phyloP scores from a whole-genome alignment of 2,888 invertebrate species.

The Invenusta paracnida region DNA sequence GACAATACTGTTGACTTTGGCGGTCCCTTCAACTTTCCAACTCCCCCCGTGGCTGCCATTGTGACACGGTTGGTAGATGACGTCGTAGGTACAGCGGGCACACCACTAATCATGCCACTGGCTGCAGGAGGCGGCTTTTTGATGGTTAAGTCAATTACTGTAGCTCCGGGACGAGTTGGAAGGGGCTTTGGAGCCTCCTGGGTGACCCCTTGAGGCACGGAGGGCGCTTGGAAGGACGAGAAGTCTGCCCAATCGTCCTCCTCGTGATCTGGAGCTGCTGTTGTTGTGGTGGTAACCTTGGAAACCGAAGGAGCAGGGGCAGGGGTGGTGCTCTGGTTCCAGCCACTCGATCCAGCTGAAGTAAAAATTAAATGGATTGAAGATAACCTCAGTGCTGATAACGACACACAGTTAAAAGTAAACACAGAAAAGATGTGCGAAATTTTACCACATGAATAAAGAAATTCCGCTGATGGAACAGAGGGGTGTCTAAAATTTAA shows the following conservation, averaged over 20 bases:
- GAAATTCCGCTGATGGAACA: no score
- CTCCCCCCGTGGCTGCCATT: neutral
- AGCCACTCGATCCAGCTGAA: neutral
- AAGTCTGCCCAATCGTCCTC: neutral
- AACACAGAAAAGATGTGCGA: no score
- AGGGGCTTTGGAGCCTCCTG: neutral
- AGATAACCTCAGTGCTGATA: no score
- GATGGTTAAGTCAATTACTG: slow-evolving; percentile 4
- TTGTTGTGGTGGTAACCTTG: neutral
- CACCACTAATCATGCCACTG: neutral
- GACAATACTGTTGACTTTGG: neutral
- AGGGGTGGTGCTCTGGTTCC: neutral
- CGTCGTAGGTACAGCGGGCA: neutral
- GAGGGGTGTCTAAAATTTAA: no score
- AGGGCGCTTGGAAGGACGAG: neutral
- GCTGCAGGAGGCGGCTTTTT: neutral
- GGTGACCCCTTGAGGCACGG: no score
- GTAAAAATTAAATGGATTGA: no score
- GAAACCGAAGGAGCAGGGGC: no score
- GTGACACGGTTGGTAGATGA: neutral
- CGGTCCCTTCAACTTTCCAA: neutral
- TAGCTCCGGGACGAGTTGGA: neutral
- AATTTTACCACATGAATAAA: no score
- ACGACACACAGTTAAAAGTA: no score
- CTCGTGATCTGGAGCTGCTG: neutral